Conservation (phyloP, 2,888 invertebrate genomes). For the Argynnis bischoffii region DNA sequence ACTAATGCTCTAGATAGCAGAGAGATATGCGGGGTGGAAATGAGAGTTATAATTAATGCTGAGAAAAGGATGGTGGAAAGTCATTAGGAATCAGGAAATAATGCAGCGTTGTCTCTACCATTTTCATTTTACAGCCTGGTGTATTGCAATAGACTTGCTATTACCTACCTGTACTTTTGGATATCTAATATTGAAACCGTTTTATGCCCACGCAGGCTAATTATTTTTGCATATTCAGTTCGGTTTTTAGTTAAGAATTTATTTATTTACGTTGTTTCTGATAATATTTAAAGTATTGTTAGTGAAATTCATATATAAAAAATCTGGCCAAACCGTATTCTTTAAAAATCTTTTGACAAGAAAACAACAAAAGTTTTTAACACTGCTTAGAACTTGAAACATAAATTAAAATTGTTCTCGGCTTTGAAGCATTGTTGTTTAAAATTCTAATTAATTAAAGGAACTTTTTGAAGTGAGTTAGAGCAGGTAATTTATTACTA, state of each 20-base stretch:
- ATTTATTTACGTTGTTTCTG: too few species aligned
- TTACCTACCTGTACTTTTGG: slow-evolving; percentile 2
- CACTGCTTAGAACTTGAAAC: slow-evolving; percentile 31
- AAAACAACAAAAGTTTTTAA: slow-evolving; percentile 22
- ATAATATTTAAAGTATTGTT: background rate
- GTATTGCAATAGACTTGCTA: background rate
- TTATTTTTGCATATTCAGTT: too few species aligned
- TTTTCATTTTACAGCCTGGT: slow-evolving; percentile 19
- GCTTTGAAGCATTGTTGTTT: slow-evolving; percentile 29
- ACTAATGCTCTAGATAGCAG: slow-evolving; percentile 18
- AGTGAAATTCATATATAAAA: background rate
- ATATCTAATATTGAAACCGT: background rate
- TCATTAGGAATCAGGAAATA: slow-evolving; percentile 31
- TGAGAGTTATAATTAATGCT: slow-evolving; percentile 29
- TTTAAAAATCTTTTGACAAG: slow-evolving; percentile 7
- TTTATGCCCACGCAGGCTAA: too few species aligned
- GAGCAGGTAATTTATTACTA: slow-evolving; percentile 4
- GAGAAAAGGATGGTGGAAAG: slow-evolving; percentile 24
- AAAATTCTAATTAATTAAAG: slow-evolving; percentile 36
- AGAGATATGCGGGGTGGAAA: slow-evolving; percentile 24
- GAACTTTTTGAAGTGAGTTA: slow-evolving; percentile 17
- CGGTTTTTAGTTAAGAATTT: too few species aligned
- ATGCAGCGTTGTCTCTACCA: slow-evolving; percentile 25
- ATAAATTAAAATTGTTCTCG: slow-evolving; percentile 34
- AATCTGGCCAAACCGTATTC: background rate